phyloP scores from a whole-genome alignment of 23 tunicate genomes.

The Halocynthia roretzi region DNA sequence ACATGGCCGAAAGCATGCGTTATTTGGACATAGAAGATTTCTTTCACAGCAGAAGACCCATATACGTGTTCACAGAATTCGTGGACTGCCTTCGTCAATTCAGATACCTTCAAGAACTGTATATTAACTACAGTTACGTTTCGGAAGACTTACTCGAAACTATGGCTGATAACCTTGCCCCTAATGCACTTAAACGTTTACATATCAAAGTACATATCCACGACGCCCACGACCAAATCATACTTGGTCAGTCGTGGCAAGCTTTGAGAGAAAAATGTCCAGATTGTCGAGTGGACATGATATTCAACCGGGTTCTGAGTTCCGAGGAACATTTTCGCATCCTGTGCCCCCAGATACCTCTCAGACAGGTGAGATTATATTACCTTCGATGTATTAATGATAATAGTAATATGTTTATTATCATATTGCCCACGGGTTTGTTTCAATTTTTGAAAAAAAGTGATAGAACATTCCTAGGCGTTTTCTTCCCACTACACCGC shows the following conservation, averaged over 20 bases:
- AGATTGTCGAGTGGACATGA: conserved; percentile 44
- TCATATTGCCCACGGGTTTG: too few species aligned
- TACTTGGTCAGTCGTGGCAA: conserved; percentile 70
- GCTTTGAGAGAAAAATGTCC: conserved; percentile 53
- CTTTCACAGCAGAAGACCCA: conserved; percentile 45
- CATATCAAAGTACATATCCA: conserved; percentile 65
- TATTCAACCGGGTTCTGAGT: conserved; percentile 85
- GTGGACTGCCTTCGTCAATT: conserved; percentile 72
- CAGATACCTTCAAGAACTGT: conserved; percentile 48
- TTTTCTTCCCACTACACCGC: too few species aligned
- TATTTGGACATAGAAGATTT: conserved; percentile 72
- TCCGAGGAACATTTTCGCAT: conserved; percentile 80
- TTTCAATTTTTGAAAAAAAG: too few species aligned
- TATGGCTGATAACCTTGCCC: conserved; percentile 31
- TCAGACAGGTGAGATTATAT: conserved; percentile 32
- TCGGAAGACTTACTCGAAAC: conserved; percentile 67
- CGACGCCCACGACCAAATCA: conserved; percentile 73
- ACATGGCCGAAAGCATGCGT: conserved; percentile 53
- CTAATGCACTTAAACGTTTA: conserved; percentile 43
- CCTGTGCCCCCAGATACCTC: conserved; percentile 74
- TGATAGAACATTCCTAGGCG: too few species aligned
- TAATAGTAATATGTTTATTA: too few species aligned
- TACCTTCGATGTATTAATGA: not conserved
- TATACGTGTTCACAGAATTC: conserved; percentile 56
- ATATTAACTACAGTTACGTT: conserved; percentile 80